These are phyloP conservation scores for Ammodytes marinus DNA, from an alignment of 2,113 vertebrate species.

Conservation along the genomic window DNA sequence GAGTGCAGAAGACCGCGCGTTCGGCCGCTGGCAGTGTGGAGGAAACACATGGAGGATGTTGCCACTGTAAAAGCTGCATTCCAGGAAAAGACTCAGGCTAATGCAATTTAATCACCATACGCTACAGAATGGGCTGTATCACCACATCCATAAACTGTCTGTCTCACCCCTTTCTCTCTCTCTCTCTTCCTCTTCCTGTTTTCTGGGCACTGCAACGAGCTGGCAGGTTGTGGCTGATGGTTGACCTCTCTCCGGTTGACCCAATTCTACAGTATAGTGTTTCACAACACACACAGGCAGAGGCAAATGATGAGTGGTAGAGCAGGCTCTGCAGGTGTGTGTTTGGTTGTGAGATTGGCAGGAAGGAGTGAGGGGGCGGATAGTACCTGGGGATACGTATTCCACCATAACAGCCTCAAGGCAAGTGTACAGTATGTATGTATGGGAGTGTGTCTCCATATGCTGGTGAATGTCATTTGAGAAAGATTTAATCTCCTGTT, in stretches of 20 bases:
- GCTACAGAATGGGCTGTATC: background rate
- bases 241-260: slow-evolving; percentile 24
- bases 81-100: slow-evolving; percentile 51
- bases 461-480: background rate
- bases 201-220: slow-evolving; percentile 25
- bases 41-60: slow-evolving; percentile 68
- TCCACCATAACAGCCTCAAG: slow-evolving; percentile 50
- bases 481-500: background rate
- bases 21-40: background rate
- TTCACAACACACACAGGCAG: slow-evolving; percentile 28
- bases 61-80: slow-evolving; percentile 52
- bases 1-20: background rate
- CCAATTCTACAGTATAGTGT: slow-evolving; percentile 35
- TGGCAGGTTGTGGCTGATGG: slow-evolving; percentile 31
- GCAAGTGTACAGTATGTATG: slow-evolving; percentile 29
- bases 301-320: slow-evolving; percentile 24
- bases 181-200: slow-evolving; percentile 5
- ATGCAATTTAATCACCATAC: slow-evolving; percentile 20
- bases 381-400: slow-evolving; percentile 43
- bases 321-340: slow-evolving; percentile 55
- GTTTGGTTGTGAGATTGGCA: slow-evolving; percentile 43
- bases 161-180: background rate
- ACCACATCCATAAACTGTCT: background rate
- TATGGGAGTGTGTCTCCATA: background rate
- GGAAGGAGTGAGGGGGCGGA: slow-evolving; percentile 23